Evolutionary conservation across 2,888 invertebrate genomes (phyloP).

Genomic region (Pristionchus entomophagus): DNA sequence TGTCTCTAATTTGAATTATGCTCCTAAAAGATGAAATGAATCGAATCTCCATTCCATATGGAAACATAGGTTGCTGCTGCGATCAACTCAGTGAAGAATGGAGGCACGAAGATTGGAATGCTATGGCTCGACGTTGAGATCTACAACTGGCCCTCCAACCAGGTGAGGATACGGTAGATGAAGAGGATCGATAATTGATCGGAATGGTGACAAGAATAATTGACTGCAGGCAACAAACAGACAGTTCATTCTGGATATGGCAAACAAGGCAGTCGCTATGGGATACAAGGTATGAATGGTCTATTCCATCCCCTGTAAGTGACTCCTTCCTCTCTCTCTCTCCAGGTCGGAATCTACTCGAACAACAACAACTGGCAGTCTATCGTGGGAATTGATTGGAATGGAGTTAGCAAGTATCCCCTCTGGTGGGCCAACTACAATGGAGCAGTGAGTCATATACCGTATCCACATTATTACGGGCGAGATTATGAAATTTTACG

Average conservation of each 20-base stretch:
- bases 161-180: background rate
- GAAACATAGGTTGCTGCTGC: conserved; percentile 48
- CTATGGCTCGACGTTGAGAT: conserved; percentile 61
- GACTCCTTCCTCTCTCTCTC: too few relatives aligned
- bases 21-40: background rate
- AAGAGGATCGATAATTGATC: background rate
- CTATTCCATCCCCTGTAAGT: too few relatives aligned
- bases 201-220: background rate
- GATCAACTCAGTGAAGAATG: conserved; percentile 46
- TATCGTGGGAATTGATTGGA: conserved; percentile 59
- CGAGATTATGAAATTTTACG: too few relatives aligned
- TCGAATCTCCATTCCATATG: too few relatives aligned
- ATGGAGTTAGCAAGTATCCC: conserved; percentile 54
- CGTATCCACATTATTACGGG: too few relatives aligned
- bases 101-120: conserved; percentile 56
- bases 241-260: conserved; percentile 56
- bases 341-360: conserved; percentile 52
- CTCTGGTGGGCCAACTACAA: conserved; percentile 62
- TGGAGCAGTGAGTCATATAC: conserved; percentile 35
- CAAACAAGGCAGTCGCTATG: conserved; percentile 38
- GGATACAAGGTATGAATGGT: background rate
- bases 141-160: conserved; percentile 50
- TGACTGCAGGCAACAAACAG: conserved; percentile 48
- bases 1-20: background rate
- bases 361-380: conserved; percentile 58